These are phyloP conservation scores for Therioaphis trifolii DNA, from an alignment of 2,888 invertebrate species.

Conservation along the genomic window DNA sequence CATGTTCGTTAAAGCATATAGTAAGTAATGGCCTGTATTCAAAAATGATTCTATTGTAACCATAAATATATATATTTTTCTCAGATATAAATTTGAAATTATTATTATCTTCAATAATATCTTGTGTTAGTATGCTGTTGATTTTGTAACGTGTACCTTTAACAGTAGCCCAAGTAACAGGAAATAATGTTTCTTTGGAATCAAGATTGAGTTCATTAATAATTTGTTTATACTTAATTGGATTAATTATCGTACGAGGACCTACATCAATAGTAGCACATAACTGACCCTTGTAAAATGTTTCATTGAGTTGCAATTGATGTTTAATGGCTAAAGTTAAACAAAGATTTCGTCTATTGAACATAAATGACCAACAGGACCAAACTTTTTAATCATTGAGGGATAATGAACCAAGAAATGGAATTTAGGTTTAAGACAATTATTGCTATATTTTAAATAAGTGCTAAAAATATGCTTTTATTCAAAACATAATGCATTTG, in stretches of 20 bases:
- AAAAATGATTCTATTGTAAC: neutral
- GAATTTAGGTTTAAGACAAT: slow-evolving; percentile 40
- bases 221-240: neutral
- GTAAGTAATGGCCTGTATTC: neutral
- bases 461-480: no score
- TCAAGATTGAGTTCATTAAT: neutral
- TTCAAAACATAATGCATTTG: no score
- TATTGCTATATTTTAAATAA: slow-evolving; percentile 16
- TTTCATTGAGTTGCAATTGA: neutral
- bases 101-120: neutral
- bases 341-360: neutral
- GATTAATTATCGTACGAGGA: neutral
- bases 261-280: neutral
- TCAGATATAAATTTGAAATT: neutral
- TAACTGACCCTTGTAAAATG: neutral
- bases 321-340: no score
- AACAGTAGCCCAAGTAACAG: slow-evolving; percentile 31
- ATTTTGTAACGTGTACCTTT: slow-evolving; percentile 13
- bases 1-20: neutral
- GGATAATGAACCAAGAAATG: slow-evolving; percentile 29
- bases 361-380: slow-evolving; percentile 4
- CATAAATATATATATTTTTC: slow-evolving; percentile 1
- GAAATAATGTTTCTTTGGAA: neutral
- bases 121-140: neutral
- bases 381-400: slow-evolving; percentile 2